These are phyloP conservation scores for Macrobrachium rosenbergii DNA, from an alignment of 1,140 invertebrate species.

Conservation along the genomic window DNA sequence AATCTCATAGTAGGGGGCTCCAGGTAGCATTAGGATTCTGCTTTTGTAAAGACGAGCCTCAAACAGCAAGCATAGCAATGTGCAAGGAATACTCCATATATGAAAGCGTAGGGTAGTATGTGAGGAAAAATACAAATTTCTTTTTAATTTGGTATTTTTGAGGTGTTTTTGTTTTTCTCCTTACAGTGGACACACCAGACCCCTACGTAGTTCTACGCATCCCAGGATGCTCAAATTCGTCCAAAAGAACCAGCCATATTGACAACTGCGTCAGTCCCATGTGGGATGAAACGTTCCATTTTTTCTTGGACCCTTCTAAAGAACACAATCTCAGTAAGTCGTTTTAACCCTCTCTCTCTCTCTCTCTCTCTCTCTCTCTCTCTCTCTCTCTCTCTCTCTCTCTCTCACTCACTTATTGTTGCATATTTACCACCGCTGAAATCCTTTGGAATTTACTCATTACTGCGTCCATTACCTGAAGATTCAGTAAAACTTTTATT, in stretches of 20 bases:
- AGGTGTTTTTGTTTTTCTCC: background rate
- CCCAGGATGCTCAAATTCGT: conserved; percentile 70
- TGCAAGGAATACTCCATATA: too few species aligned
- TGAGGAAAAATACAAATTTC: too few species aligned
- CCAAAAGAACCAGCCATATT: conserved; percentile 69
- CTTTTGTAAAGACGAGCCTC: too few species aligned
- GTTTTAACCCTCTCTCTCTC: background rate
- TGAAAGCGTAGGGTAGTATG: too few species aligned
- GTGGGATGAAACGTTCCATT: conserved; percentile 72
- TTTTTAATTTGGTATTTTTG: too few species aligned
- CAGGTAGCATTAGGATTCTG: too few species aligned
- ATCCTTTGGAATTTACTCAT: too few species aligned
- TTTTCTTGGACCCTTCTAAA: conserved; percentile 69
- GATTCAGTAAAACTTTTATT: too few species aligned
- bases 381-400: background rate
- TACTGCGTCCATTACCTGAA: too few species aligned
- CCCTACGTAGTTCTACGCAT: conserved; percentile 71
- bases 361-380: background rate
- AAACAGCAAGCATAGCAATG: too few species aligned
- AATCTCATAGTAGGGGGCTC: too few species aligned
- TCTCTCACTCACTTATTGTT: background rate
- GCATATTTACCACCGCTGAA: too few species aligned
- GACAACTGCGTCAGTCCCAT: conserved; percentile 71
- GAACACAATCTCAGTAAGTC: conserved; percentile 62
- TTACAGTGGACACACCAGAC: conserved; percentile 72